Evolutionary conservation across 2,888 invertebrate species (phyloP), one percentile per base, ranked within the genome.

Genomic region (Glaucopsyche alexis): DNA sequence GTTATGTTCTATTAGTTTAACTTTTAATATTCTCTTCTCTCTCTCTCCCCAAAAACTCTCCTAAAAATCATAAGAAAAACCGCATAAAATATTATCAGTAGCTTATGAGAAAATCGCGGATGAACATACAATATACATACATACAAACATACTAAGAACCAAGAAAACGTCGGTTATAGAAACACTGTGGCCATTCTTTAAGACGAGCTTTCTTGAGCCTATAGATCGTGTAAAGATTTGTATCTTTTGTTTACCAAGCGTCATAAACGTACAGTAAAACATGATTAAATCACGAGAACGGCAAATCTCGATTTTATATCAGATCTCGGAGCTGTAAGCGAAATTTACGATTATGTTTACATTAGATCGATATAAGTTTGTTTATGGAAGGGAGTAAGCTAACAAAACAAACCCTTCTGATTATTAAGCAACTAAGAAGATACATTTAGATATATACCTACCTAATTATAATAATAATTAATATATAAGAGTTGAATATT

Each of bases 261-360:
- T 60, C 71, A 71, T 47, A 69, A 49, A 69, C 65, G n/a, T 73
- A 74, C 73, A 76, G 73, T 78, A 66, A 70, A 71, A 45, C 60
- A 71, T 49, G 50, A 70, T 69, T 64, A 45, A 74, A 70, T 38
- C 60, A 70, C 66, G 71, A 75, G 75, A 76, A 76, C 80, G 80
- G 78, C 77, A 82, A 85, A 85, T 84, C 84, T 85, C 84, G 85
- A 87, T 89, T 87, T 83, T 83, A 83, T 83, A 78, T 82, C 82
- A 82, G 84, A 84, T 85, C 85, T 85, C 82, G 82, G 84, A 84
- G 82, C 81, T 80, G 79, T 82, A 80, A 85, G 83, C 88, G 86
- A 88, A 88, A 90, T 90, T 90, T 87, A 90, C 87, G 87, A 88
- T 78, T 83, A 75, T 90, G 88, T 91, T 91, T 90, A 87, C 88